A percentile compares a stretch with the other conserved stretches of the same genome.
Evolutionary conservation across 2,113 vertebrate species (phyloP).

Genomic region (Ceyx cyanopectus): DNA sequence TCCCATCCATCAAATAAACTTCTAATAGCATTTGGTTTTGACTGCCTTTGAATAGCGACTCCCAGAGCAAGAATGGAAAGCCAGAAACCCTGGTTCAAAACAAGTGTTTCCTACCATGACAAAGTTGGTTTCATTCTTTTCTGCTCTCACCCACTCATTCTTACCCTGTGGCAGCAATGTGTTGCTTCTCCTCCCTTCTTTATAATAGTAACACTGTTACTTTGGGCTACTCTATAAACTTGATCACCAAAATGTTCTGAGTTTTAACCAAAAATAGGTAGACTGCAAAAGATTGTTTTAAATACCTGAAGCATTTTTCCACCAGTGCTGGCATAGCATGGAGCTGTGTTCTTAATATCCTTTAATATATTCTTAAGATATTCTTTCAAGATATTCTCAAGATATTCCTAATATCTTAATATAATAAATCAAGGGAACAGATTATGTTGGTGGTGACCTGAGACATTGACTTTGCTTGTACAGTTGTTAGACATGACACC

Average conservation of each 20-base stretch:
- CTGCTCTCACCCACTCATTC: background rate
- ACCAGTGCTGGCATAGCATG: background rate
- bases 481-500: background rate
- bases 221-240: background rate
- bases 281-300: background rate
- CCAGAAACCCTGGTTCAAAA: background rate
- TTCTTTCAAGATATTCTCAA: too few relatives aligned
- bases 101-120: background rate
- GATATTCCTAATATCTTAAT: background rate
- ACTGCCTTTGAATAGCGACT: slow-evolving; percentile 27
- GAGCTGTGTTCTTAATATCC: background rate
- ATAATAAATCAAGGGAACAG: background rate
- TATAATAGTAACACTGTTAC: background rate
- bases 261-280: background rate
- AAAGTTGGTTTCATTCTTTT: background rate
- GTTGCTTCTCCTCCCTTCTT: background rate
- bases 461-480: background rate
- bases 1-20: slow-evolving; percentile 41
- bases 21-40: slow-evolving; percentile 41
- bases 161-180: background rate
- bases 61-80: slow-evolving; percentile 11
- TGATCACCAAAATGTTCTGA: background rate
- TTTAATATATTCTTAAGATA: background rate
- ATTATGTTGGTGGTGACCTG: background rate
- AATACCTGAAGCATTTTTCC: background rate